Percentiles rank a stretch among this genome's conserved stretches.
Conservation (phyloP, 2,888 invertebrate genomes). For the Harpagoxenus sublaevis region DNA sequence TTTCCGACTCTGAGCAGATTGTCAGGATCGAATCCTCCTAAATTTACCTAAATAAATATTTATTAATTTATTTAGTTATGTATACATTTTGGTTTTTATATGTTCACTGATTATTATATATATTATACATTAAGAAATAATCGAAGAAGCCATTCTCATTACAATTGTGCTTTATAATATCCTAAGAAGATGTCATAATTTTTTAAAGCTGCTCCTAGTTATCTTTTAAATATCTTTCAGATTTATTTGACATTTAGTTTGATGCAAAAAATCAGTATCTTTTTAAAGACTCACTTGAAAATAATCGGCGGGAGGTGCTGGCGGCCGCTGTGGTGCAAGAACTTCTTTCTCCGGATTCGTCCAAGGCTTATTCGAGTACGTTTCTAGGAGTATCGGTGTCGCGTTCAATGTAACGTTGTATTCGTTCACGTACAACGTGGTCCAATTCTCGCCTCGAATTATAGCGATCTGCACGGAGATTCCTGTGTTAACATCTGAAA, state of each 20-base stretch:
- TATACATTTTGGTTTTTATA: background rate
- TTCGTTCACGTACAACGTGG: conserved; percentile 94
- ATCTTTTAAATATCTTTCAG: background rate
- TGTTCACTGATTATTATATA: background rate
- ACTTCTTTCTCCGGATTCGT: conserved; percentile 94
- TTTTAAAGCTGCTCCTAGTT: background rate
- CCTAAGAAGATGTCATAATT: background rate
- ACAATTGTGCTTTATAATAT: background rate
- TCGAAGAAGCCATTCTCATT: background rate
- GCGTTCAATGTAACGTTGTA: conserved; percentile 91
- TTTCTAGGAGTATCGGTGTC: conserved; percentile 90
- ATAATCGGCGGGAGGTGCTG: conserved; percentile 95
- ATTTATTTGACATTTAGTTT: background rate
- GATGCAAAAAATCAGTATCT: background rate
- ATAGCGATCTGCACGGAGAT: conserved; percentile 96
- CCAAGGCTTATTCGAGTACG: conserved; percentile 96
- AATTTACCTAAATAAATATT: conserved; percentile 90
- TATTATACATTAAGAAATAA: background rate
- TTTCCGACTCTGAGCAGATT: conserved; percentile 89
- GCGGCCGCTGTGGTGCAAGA: conserved; percentile 94
- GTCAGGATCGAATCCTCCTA: conserved; percentile 94
- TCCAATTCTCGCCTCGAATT: conserved; percentile 90
- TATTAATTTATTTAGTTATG: background rate
- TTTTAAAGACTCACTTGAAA: conserved; percentile 89
- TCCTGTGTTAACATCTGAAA: conserved; percentile 91